Conservation (phyloP, 1,140 invertebrate genomes). For the Zophobas morio region DNA sequence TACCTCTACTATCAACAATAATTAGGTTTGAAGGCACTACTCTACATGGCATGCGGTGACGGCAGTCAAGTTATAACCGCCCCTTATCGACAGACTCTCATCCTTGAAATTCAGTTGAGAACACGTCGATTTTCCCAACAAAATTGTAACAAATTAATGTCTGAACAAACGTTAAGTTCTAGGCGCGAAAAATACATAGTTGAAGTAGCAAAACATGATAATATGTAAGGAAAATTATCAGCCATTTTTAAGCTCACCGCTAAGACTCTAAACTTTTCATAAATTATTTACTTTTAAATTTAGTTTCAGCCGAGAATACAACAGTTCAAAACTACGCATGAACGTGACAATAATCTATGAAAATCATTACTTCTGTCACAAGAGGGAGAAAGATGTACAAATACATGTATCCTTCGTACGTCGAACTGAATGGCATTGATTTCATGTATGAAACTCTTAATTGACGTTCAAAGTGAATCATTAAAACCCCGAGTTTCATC, state of each 20-base stretch:
- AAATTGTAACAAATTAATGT: too few species aligned
- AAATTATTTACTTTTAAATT: too few species aligned
- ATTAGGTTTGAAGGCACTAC: slow-evolving; percentile 43
- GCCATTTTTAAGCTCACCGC: too few species aligned
- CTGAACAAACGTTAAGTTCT: too few species aligned
- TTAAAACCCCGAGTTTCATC: too few species aligned
- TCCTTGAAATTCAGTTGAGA: slow-evolving; percentile 3
- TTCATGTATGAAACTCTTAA: background rate
- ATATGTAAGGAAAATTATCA: background rate
- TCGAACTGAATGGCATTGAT: too few species aligned
- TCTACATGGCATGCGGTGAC: slow-evolving; percentile 35
- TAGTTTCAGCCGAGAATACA: background rate
- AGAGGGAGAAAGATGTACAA: background rate
- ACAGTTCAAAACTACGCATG: slow-evolving; percentile 34
- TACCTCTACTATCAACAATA: slow-evolving; percentile 42
- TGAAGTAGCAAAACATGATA: too few species aligned
- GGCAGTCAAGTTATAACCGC: slow-evolving; percentile 24
- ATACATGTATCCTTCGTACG: too few species aligned
- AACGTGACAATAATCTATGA: slow-evolving; percentile 19
- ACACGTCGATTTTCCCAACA: background rate
- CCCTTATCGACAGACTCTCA: slow-evolving; percentile 25
- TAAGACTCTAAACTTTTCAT: too few species aligned
- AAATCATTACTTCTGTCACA: slow-evolving; percentile 32
- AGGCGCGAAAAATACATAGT: too few species aligned
- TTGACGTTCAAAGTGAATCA: too few species aligned